Conservation (phyloP, 2,888 invertebrate species). For the Lordiphosa fenestrarum region DNA sequence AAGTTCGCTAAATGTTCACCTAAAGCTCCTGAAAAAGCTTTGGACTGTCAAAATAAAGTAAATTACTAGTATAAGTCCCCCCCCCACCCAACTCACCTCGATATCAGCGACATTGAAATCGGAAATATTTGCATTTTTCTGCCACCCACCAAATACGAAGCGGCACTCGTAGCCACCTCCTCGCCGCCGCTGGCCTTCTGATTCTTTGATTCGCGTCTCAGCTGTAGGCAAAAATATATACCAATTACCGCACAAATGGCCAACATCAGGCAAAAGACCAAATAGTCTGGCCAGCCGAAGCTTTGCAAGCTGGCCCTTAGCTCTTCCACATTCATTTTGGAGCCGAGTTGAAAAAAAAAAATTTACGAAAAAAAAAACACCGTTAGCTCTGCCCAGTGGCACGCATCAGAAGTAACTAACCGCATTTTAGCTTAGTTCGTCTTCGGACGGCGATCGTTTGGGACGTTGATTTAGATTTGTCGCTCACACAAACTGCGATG, state of each 20-base stretch:
- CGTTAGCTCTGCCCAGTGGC: slow-evolving; percentile 47
- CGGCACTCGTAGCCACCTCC: slow-evolving; percentile 80
- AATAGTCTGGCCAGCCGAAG: slow-evolving; percentile 88
- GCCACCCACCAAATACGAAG: slow-evolving; percentile 84
- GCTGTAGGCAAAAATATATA: slow-evolving; percentile 89
- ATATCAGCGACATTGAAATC: slow-evolving; percentile 86
- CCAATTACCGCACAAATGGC: slow-evolving; percentile 89
- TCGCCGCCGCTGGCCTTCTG: slow-evolving; percentile 65
- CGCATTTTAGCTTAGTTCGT: slow-evolving; percentile 7
- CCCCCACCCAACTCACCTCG: slow-evolving; percentile 81
- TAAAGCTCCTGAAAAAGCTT: not conserved
- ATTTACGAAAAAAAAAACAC: slow-evolving; percentile 5
- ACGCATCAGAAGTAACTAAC: slow-evolving; percentile 60
- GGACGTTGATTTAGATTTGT: slow-evolving; percentile 34
- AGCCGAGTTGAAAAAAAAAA: slow-evolving; percentile 1
- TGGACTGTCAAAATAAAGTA: too few relatives aligned
- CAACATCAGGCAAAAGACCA: slow-evolving; percentile 89
- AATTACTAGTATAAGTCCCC: too few relatives aligned
- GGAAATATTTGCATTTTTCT: slow-evolving; percentile 86
- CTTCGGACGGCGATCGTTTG: slow-evolving; percentile 21
- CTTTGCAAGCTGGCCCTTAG: slow-evolving; percentile 82
- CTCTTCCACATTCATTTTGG: slow-evolving; percentile 77
- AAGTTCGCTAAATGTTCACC: too few relatives aligned
- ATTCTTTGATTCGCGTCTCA: slow-evolving; percentile 80
- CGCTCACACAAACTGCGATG: slow-evolving; percentile 32